Evolutionary conservation across 2,113 vertebrate species (phyloP).

Genomic region (Pelvicachromis taeniatus): DNA sequence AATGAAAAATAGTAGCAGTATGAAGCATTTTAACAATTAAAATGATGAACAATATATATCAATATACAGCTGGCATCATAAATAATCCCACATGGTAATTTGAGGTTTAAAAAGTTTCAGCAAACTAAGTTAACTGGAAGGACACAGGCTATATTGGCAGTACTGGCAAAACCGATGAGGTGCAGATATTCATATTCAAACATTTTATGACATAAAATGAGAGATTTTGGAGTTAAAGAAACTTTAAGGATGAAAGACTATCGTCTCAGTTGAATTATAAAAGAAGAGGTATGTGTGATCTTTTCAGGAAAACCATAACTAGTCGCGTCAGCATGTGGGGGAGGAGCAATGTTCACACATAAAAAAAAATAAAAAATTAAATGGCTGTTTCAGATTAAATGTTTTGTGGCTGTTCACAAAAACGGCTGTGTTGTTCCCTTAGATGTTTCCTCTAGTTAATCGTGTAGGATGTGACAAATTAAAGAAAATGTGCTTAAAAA

Average conservation of each 20-base stretch:
- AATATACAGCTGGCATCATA: not conserved
- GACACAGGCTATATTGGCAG: not conserved
- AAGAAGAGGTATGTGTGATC: not conserved
- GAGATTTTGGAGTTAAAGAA: not conserved
- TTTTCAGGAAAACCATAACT: not conserved
- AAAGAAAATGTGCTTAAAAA: not conserved
- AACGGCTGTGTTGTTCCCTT: not conserved
- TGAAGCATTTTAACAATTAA: not conserved
- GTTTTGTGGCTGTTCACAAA: not conserved
- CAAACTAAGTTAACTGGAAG: not conserved
- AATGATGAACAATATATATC: fast-evolving
- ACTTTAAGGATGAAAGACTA: fast-evolving
- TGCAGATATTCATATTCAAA: not conserved
- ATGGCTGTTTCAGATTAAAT: not conserved
- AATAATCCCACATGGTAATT: not conserved
- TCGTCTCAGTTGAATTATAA: not conserved
- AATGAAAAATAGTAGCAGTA: not conserved
- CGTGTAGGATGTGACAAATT: not conserved
- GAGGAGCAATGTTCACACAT: not conserved
- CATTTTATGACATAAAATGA: not conserved
- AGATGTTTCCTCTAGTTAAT: constrained; percentile 2
- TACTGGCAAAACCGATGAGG: fast-evolving
- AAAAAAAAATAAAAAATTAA: fast-evolving
- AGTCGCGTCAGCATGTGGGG: not conserved
- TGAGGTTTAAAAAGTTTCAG: fast-evolving